Conservation (phyloP, 2,888 invertebrate species). For the Agrotis segetum region DNA sequence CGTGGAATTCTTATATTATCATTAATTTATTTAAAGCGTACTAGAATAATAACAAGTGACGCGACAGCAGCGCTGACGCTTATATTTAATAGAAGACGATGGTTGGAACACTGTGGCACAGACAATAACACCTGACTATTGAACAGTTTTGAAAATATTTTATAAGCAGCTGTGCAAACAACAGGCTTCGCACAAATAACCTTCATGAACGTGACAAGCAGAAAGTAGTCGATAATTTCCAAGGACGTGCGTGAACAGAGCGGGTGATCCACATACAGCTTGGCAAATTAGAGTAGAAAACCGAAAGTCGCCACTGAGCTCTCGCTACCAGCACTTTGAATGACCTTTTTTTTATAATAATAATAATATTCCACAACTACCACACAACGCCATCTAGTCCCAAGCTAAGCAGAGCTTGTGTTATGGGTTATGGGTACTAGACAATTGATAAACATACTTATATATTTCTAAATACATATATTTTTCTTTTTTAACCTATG, state of each 20-base stretch:
- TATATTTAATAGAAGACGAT: slow-evolving; percentile 6
- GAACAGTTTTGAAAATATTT: neutral
- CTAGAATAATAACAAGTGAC: neutral
- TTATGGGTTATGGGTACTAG: too few relatives aligned
- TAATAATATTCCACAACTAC: too few relatives aligned
- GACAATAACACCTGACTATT: slow-evolving; percentile 14
- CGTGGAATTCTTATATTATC: neutral
- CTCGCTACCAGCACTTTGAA: too few relatives aligned
- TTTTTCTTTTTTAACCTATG: too few relatives aligned
- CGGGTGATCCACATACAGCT: too few relatives aligned
- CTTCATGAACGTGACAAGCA: slow-evolving; percentile 21
- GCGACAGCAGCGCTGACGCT: neutral
- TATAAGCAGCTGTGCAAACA: slow-evolving; percentile 32
- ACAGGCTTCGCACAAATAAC: slow-evolving; percentile 7
- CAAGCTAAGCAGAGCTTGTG: too few relatives aligned
- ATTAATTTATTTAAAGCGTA: slow-evolving; percentile 11
- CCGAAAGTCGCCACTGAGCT: too few relatives aligned
- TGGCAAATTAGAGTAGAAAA: too few relatives aligned
- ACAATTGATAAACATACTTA: too few relatives aligned
- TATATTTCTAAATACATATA: too few relatives aligned
- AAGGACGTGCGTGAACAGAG: neutral
- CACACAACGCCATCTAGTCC: too few relatives aligned
- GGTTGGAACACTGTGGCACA: neutral
- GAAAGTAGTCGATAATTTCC: neutral
- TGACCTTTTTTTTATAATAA: too few relatives aligned